Conservation (phyloP, 2,113 vertebrate species). For the Atherinomorus stipes region DNA sequence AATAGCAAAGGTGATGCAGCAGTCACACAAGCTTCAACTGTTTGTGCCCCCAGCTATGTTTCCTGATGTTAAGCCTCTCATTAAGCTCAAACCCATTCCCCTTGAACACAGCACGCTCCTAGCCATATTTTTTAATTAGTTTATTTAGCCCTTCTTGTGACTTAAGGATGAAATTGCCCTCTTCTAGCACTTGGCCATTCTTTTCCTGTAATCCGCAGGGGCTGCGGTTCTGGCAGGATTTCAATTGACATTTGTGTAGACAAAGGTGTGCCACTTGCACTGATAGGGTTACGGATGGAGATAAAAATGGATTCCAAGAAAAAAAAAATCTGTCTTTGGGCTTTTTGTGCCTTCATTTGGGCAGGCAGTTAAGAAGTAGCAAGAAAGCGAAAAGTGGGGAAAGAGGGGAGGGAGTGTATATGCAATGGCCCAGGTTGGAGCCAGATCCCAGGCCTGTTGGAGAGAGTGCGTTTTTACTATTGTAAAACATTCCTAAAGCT, state of each 20-base stretch:
- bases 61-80: conserved; percentile 80
- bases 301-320: conserved; percentile 12
- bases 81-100: conserved; percentile 79
- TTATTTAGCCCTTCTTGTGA: conserved; percentile 77
- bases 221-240: conserved; percentile 50
- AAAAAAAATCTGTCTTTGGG: too few relatives aligned
- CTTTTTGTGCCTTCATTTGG: not conserved
- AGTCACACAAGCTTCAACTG: conserved; percentile 68
- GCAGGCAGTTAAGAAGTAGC: not conserved
- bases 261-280: conserved; percentile 56
- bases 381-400: not conserved
- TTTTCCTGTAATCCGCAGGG: conserved; percentile 61
- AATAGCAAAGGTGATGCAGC: conserved; percentile 78
- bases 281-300: conserved; percentile 23
- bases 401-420: too few relatives aligned
- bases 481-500: too few relatives aligned
- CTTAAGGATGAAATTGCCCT: conserved; percentile 73
- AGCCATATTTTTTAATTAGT: conserved; percentile 82
- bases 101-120: conserved; percentile 77
- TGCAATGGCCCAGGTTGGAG: too few relatives aligned
- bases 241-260: conserved; percentile 51
- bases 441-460: too few relatives aligned
- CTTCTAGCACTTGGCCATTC: conserved; percentile 60
- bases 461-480: too few relatives aligned
- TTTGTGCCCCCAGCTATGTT: conserved; percentile 73